Evolutionary conservation across 2,888 invertebrate genomes (phyloP), one percentile per base, ranked within the genome.

Genomic region (Mimas tiliae): DNA sequence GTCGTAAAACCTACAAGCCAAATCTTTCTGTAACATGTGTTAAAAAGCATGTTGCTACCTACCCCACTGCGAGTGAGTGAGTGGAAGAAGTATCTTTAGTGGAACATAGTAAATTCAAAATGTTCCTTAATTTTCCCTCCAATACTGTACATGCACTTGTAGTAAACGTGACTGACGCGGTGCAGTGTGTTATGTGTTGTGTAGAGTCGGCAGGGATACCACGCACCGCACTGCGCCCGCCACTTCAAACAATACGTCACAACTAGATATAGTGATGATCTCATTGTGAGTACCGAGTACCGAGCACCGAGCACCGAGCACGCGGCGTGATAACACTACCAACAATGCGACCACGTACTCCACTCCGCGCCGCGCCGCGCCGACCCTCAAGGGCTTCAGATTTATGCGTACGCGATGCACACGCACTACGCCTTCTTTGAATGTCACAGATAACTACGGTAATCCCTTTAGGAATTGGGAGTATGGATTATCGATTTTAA

Each of bases 251-350:
- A 76, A 73, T 76, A 90, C 91, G 91, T 92, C 90, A 92, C 84
- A 81, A 83, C 85, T 88, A 85, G 84, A 84, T 90, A 90, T 91
- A 93, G 88, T 81, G 90, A 83, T 93, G 93, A 93, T 90, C 89
- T 93, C 92, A 93, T 83, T 78, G 75, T 73, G 73, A 74, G 74
- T 80, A 79, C 76, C 82, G 82, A 80, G 78, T 80, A 79, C 76
- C 82, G 82, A 80, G 78, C 72, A 73, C 7, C 79, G 87, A 85
- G 84, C 85, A 82, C 78, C 34, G 53, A 33, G 33, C 53, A 33
- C 53, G 53, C 58, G 52, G 52, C 52, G 70, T 74, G 69, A 70
- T 66, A 55, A 58, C 50, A 50, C 19, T 50, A 50, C 50, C 50
- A 19, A 19, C 48, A 48, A 38, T 27, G 27, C 27, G 27, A 52